A percentile compares a stretch with the other conserved stretches of the same genome.
phyloP scores from a whole-genome alignment of 2,888 invertebrate genomes.

The Dione vanillae region DNA sequence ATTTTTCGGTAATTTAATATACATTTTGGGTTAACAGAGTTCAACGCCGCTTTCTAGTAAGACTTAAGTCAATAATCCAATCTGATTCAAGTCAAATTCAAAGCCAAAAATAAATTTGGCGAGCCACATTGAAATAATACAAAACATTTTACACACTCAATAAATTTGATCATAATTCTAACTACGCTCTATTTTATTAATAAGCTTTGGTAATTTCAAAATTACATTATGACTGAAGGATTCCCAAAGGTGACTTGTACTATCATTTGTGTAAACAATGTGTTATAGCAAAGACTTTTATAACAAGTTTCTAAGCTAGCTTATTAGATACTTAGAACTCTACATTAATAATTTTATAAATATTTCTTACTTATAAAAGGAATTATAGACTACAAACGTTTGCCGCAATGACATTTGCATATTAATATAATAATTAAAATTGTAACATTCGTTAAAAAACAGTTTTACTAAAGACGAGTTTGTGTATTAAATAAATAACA shows the following conservation, averaged over 20 bases:
- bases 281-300: neutral
- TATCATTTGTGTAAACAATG: neutral
- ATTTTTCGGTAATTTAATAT: too few relatives aligned
- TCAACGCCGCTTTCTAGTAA: too few relatives aligned
- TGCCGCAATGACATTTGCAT: neutral
- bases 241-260: neutral
- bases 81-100: too few relatives aligned
- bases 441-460: neutral
- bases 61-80: too few relatives aligned
- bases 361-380: neutral
- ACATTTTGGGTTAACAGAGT: too few relatives aligned
- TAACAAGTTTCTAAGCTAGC: neutral
- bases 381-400: neutral
- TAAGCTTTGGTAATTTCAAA: neutral
- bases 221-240: slow-evolving; percentile 1
- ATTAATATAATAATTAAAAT: neutral
- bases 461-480: neutral
- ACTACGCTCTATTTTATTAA: neutral
- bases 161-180: neutral
- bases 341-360: neutral
- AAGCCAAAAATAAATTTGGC: too few relatives aligned
- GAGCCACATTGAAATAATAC: too few relatives aligned
- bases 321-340: neutral
- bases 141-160: neutral
- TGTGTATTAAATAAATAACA: neutral